Evolutionary conservation across 2,113 vertebrate species (phyloP).

Genomic region (Sinocyclocheilus rhinocerous): DNA sequence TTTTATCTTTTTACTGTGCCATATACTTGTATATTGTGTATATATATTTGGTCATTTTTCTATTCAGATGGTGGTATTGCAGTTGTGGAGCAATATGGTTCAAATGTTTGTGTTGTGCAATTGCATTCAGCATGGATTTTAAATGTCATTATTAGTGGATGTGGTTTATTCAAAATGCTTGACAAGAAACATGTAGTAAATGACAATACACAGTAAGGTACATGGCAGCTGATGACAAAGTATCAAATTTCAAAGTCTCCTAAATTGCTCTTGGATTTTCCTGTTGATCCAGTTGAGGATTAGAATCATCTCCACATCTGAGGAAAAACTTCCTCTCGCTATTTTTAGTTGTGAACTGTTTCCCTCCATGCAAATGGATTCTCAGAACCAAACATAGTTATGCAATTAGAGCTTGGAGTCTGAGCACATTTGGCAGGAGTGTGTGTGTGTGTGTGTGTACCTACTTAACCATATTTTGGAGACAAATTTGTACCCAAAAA

Average conservation of each 20-base stretch:
- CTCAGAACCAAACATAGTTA: slow-evolving; percentile 18
- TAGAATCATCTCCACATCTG: background rate
- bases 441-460: background rate
- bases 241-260: background rate
- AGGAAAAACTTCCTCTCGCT: slow-evolving; percentile 23
- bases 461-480: too few species aligned
- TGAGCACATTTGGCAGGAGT: background rate
- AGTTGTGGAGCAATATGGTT: background rate
- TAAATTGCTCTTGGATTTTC: background rate
- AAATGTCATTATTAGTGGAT: background rate
- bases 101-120: background rate
- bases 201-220: background rate
- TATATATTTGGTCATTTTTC: background rate
- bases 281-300: background rate
- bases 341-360: slow-evolving; percentile 32
- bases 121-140: background rate
- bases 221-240: background rate
- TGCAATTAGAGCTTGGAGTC: background rate
- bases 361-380: background rate
- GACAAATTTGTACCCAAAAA: too few species aligned
- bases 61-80: background rate
- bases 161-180: background rate
- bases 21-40: background rate
- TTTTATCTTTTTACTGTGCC: background rate
- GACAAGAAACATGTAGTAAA: background rate